Evolutionary conservation across 2,797 vertebrate genomes (phyloP).

Genomic region (Spondyliosoma cantharus): DNA sequence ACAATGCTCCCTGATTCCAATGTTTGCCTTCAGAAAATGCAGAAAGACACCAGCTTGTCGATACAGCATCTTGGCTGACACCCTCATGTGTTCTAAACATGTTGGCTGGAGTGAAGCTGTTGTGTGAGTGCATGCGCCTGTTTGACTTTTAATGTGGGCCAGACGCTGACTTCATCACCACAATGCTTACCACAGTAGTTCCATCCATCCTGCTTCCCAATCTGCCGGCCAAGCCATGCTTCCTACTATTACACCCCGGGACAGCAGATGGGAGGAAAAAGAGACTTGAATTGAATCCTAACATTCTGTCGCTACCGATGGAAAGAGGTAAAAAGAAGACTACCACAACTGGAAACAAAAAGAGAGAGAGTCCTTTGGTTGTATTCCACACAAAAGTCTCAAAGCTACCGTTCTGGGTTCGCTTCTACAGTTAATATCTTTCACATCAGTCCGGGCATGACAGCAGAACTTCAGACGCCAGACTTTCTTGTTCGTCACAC

Average conservation of each 20-base stretch:
- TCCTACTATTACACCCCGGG: conserved; percentile 74
- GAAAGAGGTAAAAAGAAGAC: conserved; percentile 69
- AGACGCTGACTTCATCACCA: conserved; percentile 82
- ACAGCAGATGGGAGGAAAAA: conserved; percentile 50
- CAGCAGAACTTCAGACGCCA: conserved; percentile 48
- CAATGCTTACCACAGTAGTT: conserved; percentile 78
- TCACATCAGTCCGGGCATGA: conserved; percentile 49
- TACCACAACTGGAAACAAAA: conserved; percentile 31
- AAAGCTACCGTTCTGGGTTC: conserved; percentile 79
- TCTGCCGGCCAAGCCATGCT: conserved; percentile 74
- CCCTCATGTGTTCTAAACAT: conserved; percentile 63
- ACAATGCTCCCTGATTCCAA: conserved; percentile 24
- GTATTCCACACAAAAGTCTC: conserved; percentile 52
- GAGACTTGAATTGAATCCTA: conserved; percentile 57
- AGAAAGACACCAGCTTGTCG: conserved; percentile 30
- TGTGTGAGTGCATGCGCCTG: conserved; percentile 64
- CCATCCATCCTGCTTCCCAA: conserved; percentile 78
- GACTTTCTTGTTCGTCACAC: conserved; percentile 52
- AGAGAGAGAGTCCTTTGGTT: conserved; percentile 32
- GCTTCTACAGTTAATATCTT: conserved; percentile 63
- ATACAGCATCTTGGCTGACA: conserved; percentile 20
- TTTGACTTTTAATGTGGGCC: conserved; percentile 69
- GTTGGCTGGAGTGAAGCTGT: conserved; percentile 58
- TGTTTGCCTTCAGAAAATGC: conserved; percentile 33
- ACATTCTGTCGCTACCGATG: conserved; percentile 54